Conservation (phyloP, 2,888 invertebrate genomes). For the Ichneumoninae sp. region DNA sequence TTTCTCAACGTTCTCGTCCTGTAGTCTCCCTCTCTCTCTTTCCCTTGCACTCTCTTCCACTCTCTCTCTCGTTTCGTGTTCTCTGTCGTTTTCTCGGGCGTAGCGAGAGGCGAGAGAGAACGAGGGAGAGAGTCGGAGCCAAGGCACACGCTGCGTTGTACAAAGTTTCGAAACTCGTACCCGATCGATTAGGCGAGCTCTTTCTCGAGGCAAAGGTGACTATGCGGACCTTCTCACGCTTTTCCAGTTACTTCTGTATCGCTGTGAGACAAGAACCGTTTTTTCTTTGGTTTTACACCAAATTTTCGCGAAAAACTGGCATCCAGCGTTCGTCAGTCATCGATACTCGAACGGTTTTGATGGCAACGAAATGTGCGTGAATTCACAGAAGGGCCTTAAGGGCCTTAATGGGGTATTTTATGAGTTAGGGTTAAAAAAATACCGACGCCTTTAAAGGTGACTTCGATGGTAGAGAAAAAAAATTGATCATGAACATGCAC, state of each 20-base stretch:
- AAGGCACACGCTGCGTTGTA: slow-evolving; percentile 47
- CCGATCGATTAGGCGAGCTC: slow-evolving; percentile 67
- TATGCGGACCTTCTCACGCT: slow-evolving; percentile 8
- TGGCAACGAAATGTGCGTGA: background rate
- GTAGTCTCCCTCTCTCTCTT: slow-evolving; percentile 51
- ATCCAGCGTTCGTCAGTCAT: background rate
- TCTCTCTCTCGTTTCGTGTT: slow-evolving; percentile 60
- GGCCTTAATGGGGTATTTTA: too few relatives aligned
- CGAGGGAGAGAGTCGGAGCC: slow-evolving; percentile 46
- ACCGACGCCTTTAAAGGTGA: too few relatives aligned
- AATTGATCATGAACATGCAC: background rate
- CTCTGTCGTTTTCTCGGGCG: slow-evolving; percentile 59
- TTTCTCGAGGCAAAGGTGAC: slow-evolving; percentile 32
- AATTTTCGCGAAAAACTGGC: background rate
- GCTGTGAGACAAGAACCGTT: background rate
- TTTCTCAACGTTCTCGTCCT: slow-evolving; percentile 67
- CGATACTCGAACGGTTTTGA: background rate
- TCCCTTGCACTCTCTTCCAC: slow-evolving; percentile 47
- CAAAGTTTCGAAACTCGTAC: slow-evolving; percentile 66
- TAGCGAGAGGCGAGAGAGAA: slow-evolving; percentile 34
- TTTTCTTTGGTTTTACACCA: background rate
- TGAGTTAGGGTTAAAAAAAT: too few relatives aligned
- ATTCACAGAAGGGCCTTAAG: too few relatives aligned
- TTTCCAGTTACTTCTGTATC: background rate
- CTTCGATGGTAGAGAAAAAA: background rate